Evolutionary conservation across 2,888 invertebrate genomes (phyloP).

Genomic region (Ethmia dodecea): DNA sequence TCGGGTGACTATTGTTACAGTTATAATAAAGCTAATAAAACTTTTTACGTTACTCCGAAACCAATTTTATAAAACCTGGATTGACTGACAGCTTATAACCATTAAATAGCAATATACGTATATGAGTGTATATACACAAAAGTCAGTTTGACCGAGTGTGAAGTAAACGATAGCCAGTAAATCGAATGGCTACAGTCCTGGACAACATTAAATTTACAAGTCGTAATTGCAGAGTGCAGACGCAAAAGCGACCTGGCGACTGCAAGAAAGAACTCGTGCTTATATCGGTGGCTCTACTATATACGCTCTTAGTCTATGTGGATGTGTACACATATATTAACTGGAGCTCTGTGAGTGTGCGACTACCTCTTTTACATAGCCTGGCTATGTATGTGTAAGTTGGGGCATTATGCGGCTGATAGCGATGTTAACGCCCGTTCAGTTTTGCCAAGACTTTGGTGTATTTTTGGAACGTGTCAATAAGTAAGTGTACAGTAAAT

Average conservation of each 20-base stretch:
- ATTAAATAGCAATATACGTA: too few relatives aligned
- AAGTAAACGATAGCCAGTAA: too few relatives aligned
- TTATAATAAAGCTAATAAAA: too few relatives aligned
- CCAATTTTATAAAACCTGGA: too few relatives aligned
- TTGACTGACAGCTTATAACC: too few relatives aligned
- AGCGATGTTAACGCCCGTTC: constrained; percentile 75
- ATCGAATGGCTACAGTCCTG: constrained; percentile 1
- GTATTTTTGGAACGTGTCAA: constrained; percentile 77
- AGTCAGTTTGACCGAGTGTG: too few relatives aligned
- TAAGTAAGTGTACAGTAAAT: constrained; percentile 75
- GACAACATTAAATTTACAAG: too few relatives aligned
- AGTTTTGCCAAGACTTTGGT: constrained; percentile 71
- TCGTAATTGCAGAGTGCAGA: constrained; percentile 24
- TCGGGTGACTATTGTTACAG: too few relatives aligned
- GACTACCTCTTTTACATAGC: constrained; percentile 1
- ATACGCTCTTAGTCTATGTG: constrained; percentile 13
- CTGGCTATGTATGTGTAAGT: constrained; percentile 36
- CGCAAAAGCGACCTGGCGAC: constrained; percentile 25
- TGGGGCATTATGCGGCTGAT: constrained; percentile 68
- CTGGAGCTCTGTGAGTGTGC: background rate
- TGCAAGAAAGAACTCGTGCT: constrained; percentile 27
- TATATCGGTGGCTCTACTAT: constrained; percentile 14
- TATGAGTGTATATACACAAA: too few relatives aligned
- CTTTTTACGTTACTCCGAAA: too few relatives aligned
- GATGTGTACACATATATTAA: background rate